Conservation (phyloP, 2,113 vertebrate species). For the Ariopsis seemanni region DNA sequence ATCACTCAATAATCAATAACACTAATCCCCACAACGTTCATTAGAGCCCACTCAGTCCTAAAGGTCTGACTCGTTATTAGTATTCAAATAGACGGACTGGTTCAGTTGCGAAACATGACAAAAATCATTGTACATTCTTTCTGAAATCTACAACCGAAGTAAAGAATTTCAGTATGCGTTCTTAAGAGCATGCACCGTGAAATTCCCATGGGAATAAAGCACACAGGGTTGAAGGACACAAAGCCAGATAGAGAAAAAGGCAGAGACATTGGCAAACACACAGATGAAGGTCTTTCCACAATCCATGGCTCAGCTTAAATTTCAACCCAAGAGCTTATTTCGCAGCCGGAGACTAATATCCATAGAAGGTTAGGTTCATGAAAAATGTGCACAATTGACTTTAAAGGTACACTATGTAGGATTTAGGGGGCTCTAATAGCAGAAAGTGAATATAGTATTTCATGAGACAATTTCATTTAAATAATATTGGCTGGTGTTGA, state of each 20-base stretch:
- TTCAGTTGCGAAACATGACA: not conserved
- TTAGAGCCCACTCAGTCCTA: not conserved
- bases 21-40: not conserved
- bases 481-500: too few species aligned
- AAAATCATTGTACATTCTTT: not conserved
- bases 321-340: slow-evolving; percentile 27
- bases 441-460: too few species aligned
- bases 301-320: slow-evolving; percentile 19
- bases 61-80: not conserved
- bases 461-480: too few species aligned
- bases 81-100: not conserved
- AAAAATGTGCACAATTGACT: not conserved
- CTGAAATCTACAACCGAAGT: not conserved
- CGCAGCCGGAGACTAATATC: not conserved
- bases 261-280: not conserved
- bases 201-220: slow-evolving; percentile 38
- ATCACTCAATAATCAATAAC: not conserved
- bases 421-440: too few species aligned
- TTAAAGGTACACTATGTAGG: not conserved
- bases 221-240: slow-evolving; percentile 20
- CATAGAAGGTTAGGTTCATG: not conserved
- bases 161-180: not conserved
- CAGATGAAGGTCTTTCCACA: slow-evolving; percentile 18
- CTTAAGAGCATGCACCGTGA: not conserved
- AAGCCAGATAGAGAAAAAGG: slow-evolving; percentile 4